Percentiles rank a stretch among this genome's conserved stretches.
Evolutionary conservation across 1,140 invertebrate genomes (phyloP).

Genomic region (Drosophila neocordata): DNA sequence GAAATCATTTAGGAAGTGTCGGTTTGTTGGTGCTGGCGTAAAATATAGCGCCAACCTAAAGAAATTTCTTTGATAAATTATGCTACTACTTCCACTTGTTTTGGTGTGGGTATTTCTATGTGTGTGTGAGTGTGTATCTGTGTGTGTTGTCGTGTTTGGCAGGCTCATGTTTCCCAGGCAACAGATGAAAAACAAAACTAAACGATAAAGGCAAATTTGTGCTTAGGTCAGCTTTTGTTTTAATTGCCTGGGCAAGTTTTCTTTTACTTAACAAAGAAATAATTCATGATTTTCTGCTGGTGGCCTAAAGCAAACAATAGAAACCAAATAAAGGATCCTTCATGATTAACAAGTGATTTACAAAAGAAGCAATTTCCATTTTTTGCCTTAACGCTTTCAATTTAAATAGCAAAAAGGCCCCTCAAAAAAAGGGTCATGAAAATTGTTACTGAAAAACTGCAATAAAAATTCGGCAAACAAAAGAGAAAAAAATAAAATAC

Average conservation of each 20-base stretch:
- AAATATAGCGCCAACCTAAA: slow-evolving; percentile 55
- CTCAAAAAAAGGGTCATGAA: neutral
- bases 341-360: neutral
- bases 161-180: slow-evolving; percentile 39
- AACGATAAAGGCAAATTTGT: neutral
- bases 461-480: slow-evolving; percentile 45
- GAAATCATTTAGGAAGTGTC: slow-evolving; percentile 77
- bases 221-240: slow-evolving; percentile 42
- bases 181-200: slow-evolving; percentile 42
- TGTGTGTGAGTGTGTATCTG: neutral
- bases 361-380: no score
- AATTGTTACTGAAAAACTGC: slow-evolving; percentile 29
- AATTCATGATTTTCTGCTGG: slow-evolving; percentile 27
- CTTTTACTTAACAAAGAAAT: slow-evolving; percentile 36
- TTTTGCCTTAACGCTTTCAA: neutral
- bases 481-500: no score
- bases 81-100: slow-evolving; percentile 24
- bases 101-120: neutral
- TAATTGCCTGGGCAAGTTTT: slow-evolving; percentile 27
- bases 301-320: neutral
- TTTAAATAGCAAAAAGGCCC: neutral
- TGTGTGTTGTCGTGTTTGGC: no score
- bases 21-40: slow-evolving; percentile 41
- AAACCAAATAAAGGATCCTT: no score
- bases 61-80: slow-evolving; percentile 74